Base-by-base conservation (phyloP, 2,113 vertebrate genomes). In the Chloroceryle aenea region DNA sequence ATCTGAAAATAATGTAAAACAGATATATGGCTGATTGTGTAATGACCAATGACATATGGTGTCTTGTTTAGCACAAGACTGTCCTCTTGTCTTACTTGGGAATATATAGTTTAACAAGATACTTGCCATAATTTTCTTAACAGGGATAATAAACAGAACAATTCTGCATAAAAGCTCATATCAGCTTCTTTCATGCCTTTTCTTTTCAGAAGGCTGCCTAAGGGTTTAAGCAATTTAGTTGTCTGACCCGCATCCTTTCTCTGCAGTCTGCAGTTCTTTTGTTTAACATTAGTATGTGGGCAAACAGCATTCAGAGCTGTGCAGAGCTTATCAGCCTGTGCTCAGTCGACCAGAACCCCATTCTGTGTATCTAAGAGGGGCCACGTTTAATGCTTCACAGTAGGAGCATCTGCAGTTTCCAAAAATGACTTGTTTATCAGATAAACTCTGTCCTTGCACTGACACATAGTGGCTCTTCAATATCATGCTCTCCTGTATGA, bases 281-380 rank as follows among this genome's bases (percentile, higher is more conserved):
- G 98, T 98, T 98, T 98, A 98, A 98, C 97, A 98, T 98, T 98
- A 98, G 97, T 98, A 98, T 98, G 98, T 98, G 98, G 98, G 98
- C 98, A 98, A 98, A 98, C 98, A 98, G 98, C 98, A 98, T 98
- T 98, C 98, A 97, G 98, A 98, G 98, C 98, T 98, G 97, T 97
- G 97, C 97, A 97, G 98, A 98, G 97, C 97, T 98, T 98, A 98
- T 98, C 98, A 98, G 98, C 96, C 98, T 55, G 92, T 83, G 97
- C 97, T 98, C 98, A 98, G 97, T 98, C 97, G 74, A 97, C 97
- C 97, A 97, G 98, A 98, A 98, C 98, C 98, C 98, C 97, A 97
- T 98, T 98, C 97, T 98, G 97, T 98, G 96, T 98, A 98, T 98
- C 97, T 97, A 97, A 98, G 97, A 97, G 77, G 98, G 98, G 97